Conservation (phyloP, 1,140 invertebrate species). For the Monochamus saltuarius region DNA sequence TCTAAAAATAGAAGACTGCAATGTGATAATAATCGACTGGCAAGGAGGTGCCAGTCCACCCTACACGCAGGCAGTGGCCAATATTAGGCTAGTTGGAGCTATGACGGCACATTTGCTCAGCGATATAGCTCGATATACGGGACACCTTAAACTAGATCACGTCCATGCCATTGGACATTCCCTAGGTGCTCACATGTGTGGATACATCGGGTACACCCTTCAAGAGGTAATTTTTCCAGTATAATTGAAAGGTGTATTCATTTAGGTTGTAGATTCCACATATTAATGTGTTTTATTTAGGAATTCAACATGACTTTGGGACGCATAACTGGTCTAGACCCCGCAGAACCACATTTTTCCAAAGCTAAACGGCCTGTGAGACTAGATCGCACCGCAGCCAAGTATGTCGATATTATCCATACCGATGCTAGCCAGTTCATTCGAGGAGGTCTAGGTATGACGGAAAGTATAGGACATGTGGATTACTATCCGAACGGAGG, state of each 20-base stretch:
- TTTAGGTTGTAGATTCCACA: no score
- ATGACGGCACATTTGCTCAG: constrained; percentile 74
- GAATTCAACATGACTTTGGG: constrained; percentile 67
- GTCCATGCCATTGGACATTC: constrained; percentile 90
- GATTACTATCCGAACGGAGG: constrained; percentile 92
- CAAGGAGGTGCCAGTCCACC: constrained; percentile 79
- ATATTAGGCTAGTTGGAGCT: constrained; percentile 81
- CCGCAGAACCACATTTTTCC: constrained; percentile 89
- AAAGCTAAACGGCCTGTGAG: constrained; percentile 78
- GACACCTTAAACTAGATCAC: constrained; percentile 56
- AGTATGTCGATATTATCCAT: constrained; percentile 86
- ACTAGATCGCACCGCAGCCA: constrained; percentile 80
- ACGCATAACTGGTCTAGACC: constrained; percentile 77
- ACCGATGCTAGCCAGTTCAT: constrained; percentile 82
- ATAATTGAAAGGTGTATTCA: no score
- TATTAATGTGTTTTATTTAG: no score
- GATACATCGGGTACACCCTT: constrained; percentile 77
- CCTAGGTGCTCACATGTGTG: constrained; percentile 81
- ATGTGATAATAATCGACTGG: constrained; percentile 84
- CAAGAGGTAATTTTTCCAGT: constrained; percentile 55
- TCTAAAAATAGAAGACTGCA: constrained; percentile 66
- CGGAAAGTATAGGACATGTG: constrained; percentile 77
- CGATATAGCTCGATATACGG: constrained; percentile 53
- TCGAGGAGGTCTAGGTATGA: constrained; percentile 78
- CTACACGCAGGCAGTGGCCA: constrained; percentile 87